Evolutionary conservation across 1,140 invertebrate species (phyloP).

Genomic region (Adelges cooleyi): DNA sequence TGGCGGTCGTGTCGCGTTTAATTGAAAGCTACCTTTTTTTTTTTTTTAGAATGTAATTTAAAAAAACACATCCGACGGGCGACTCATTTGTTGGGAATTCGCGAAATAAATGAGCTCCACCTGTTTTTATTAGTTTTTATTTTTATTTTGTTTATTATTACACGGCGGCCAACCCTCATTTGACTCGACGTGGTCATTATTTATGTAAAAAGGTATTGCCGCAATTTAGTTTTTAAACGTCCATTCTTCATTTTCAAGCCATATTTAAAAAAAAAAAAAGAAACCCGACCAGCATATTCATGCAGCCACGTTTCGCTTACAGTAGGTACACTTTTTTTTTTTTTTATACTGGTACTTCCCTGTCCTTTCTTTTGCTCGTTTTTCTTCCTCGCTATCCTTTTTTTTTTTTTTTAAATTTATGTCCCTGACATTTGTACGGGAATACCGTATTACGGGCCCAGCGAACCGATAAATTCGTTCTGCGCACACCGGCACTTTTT

Average conservation of each 20-base stretch:
- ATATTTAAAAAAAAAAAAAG: constrained; percentile 20
- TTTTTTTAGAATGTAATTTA: neutral
- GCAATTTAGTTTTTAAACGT: constrained; percentile 29
- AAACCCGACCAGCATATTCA: constrained; percentile 20
- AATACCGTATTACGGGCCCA: constrained; percentile 27
- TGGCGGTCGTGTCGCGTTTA: too few species aligned
- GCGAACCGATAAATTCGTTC: constrained; percentile 29
- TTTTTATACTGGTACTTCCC: neutral
- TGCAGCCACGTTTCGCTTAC: constrained; percentile 4
- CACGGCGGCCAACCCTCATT: neutral
- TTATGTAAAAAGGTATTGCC: constrained; percentile 27
- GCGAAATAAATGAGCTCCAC: constrained; percentile 24
- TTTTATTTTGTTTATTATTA: constrained; percentile 4
- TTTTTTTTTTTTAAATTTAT: constrained; percentile 16
- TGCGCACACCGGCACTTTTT: constrained; percentile 16
- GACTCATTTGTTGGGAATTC: constrained; percentile 9
- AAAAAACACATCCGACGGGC: neutral
- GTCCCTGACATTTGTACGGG: constrained; percentile 28
- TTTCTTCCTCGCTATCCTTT: neutral
- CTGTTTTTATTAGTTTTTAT: constrained; percentile 10
- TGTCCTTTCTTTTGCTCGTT: constrained; percentile 1
- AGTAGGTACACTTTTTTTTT: too few species aligned
- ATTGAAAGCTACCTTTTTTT: too few species aligned
- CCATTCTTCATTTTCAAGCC: constrained; percentile 29
- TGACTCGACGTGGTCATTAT: neutral